Evolutionary conservation across 2,113 vertebrate genomes (phyloP).

Genomic region (Cyprinodon tularosa): DNA sequence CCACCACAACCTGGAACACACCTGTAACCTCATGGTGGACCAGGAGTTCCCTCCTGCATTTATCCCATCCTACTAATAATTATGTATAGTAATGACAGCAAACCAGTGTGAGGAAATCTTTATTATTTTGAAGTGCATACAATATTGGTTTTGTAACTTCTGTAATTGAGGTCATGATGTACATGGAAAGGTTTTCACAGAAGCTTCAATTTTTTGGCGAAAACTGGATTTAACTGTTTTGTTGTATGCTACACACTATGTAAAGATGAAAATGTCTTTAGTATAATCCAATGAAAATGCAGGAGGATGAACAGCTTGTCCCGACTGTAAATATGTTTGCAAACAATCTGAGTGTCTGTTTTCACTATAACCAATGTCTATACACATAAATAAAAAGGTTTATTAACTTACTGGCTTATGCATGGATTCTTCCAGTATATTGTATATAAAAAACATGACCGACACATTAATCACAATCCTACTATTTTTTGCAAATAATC

Average conservation of each 20-base stretch:
- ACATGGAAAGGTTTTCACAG: slow-evolving; percentile 9
- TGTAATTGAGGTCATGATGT: slow-evolving; percentile 12
- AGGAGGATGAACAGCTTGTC: slow-evolving; percentile 76
- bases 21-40: slow-evolving; percentile 75
- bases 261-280: slow-evolving; percentile 39
- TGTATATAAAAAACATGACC: background rate
- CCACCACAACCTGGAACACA: slow-evolving; percentile 78
- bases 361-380: slow-evolving; percentile 84
- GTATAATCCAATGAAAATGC: slow-evolving; percentile 66
- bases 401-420: slow-evolving; percentile 73
- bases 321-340: slow-evolving; percentile 82
- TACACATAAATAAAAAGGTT: slow-evolving; percentile 84
- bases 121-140: slow-evolving; percentile 39
- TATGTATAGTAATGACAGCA: slow-evolving; percentile 20
- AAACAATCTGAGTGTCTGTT: slow-evolving; percentile 79
- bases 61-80: slow-evolving; percentile 15
- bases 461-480: background rate
- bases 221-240: slow-evolving; percentile 45
- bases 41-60: slow-evolving; percentile 71
- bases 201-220: slow-evolving; percentile 37
- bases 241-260: slow-evolving; percentile 61
- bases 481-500: background rate
- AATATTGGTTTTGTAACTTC: slow-evolving; percentile 18
- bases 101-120: slow-evolving; percentile 19
- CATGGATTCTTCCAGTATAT: slow-evolving; percentile 24